Conservation (phyloP, 37 sponge, comb jelly and placozoan species). For the Geodia barretti region DNA sequence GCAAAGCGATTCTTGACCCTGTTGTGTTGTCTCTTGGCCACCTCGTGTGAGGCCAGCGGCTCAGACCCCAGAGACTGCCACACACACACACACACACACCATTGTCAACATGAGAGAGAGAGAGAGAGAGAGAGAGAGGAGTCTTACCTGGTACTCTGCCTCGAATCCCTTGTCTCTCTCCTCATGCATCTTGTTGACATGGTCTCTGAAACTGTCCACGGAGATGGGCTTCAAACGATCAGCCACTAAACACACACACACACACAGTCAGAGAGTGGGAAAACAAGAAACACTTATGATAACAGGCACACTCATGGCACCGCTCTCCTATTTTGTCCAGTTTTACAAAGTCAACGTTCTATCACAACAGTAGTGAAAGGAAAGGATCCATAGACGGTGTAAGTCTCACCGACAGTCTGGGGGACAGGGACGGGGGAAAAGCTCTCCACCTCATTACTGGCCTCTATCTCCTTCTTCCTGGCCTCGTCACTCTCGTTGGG, state of each 20-base stretch:
- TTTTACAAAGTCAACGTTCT: no score
- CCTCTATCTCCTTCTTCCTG: background rate
- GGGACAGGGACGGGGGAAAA: background rate
- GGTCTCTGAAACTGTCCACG: slow-evolving; percentile 57
- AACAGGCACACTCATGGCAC: no score
- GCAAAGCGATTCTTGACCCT: slow-evolving; percentile 74
- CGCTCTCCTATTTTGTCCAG: no score
- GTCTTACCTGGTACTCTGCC: slow-evolving; percentile 74
- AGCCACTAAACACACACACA: slow-evolving; percentile 13
- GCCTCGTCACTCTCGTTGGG: background rate
- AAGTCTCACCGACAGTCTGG: background rate
- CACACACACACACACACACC: background rate
- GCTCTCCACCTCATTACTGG: background rate
- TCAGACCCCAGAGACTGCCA: slow-evolving; percentile 37
- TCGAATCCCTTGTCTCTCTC: slow-evolving; percentile 72
- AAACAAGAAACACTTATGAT: background rate
- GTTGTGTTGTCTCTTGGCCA: slow-evolving; percentile 40
- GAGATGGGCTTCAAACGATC: slow-evolving; percentile 52
- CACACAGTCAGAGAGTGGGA: background rate
- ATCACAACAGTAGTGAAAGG: background rate
- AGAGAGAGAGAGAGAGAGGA: background rate
- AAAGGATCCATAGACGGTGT: background rate
- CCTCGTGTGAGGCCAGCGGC: slow-evolving; percentile 33
- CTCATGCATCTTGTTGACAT: slow-evolving; percentile 64
- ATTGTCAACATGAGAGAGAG: background rate